Conservation (phyloP, 2,797 vertebrate species). For the Antrozous pallidus region DNA sequence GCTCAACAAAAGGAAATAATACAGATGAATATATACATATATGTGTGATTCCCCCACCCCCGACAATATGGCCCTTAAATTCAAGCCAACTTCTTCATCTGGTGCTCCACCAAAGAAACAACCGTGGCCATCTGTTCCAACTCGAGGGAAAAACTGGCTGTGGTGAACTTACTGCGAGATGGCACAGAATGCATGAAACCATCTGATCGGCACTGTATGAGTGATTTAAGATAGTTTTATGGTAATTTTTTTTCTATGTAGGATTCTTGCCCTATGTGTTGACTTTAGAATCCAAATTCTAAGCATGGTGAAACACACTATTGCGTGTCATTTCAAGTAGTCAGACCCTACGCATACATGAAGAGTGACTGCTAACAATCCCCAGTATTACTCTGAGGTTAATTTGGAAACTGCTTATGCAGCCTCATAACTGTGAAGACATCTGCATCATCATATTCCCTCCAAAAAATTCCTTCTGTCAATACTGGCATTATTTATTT, state of each 20-base stretch:
- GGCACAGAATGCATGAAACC: slow-evolving; percentile 8
- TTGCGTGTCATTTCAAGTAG: background rate
- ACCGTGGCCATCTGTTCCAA: slow-evolving; percentile 70
- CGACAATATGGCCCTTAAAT: slow-evolving; percentile 66
- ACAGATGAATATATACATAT: slow-evolving; percentile 51
- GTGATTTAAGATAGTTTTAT: background rate
- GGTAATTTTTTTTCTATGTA: background rate
- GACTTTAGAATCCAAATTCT: background rate
- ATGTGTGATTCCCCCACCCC: background rate
- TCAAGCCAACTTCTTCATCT: slow-evolving; percentile 71
- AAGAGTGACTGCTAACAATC: slow-evolving; percentile 1
- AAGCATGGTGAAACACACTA: background rate
- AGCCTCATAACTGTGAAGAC: background rate
- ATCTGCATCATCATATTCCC: background rate
- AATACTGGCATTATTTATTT: background rate
- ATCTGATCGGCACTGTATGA: background rate
- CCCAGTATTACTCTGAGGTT: background rate
- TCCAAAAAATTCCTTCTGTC: background rate
- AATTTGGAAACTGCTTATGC: background rate
- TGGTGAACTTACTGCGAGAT: slow-evolving; percentile 31
- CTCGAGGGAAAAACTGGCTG: slow-evolving; percentile 49
- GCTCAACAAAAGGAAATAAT: slow-evolving; percentile 63
- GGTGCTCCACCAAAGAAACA: slow-evolving; percentile 71
- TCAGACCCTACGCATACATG: background rate
- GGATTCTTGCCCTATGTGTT: background rate